phyloP scores from a whole-genome alignment of 2,113 vertebrate genomes.

The Malurus melanocephalus region DNA sequence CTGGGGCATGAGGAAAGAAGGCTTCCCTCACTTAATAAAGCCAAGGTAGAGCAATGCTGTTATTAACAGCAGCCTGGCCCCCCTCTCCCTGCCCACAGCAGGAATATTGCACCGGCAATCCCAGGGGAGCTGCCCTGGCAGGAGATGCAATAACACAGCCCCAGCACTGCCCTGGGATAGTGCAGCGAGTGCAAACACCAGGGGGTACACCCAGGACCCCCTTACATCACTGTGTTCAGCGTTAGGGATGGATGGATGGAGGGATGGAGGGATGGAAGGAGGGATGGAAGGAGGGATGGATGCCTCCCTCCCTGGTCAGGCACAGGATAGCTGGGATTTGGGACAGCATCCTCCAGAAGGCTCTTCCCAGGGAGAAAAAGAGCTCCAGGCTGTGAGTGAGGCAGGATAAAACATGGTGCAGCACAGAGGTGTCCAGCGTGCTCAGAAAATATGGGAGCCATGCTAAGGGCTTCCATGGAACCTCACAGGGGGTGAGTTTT shows the following conservation, averaged over 20 bases:
- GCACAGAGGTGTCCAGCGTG: rapidly evolving
- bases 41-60: neutral
- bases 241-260: no score
- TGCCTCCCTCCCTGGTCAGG: neutral
- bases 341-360: neutral
- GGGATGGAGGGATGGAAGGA: neutral
- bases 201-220: no score
- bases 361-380: neutral
- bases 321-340: neutral
- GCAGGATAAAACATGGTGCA: rapidly evolving
- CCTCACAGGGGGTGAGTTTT: neutral
- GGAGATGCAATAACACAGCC: no score
- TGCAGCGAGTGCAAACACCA: no score
- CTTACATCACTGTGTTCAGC: no score
- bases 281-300: neutral
- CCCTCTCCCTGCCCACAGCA: neutral
- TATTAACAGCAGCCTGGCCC: conserved; percentile 14
- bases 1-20: neutral
- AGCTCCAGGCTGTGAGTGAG: neutral
- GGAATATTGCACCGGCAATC: conserved; percentile 65
- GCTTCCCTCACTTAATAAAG: conserved; percentile 67
- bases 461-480: neutral
- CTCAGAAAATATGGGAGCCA: neutral
- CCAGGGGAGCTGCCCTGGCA: neutral
- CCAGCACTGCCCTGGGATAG: no score